phyloP scores from a whole-genome alignment of 1,140 invertebrate species.

The Leptinotarsa texana region DNA sequence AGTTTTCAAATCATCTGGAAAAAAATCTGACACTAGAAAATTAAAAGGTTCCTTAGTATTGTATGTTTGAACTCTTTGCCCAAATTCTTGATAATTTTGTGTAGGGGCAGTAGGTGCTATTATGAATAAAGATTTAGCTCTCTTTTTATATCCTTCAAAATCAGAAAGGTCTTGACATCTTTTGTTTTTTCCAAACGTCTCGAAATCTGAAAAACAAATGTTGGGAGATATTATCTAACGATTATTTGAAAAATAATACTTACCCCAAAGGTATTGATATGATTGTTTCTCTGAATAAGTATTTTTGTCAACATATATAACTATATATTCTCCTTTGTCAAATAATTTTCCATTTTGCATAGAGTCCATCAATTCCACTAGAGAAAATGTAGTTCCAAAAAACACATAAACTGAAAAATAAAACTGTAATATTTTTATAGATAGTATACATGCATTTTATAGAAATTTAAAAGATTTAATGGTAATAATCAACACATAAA shows the following conservation, averaged over 20 bases:
- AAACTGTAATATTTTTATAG: constrained; percentile 12
- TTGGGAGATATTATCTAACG: background rate
- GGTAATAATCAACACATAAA: background rate
- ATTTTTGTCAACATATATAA: constrained; percentile 92
- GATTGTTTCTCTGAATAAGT: constrained; percentile 77
- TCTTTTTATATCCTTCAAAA: constrained; percentile 67
- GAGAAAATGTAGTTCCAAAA: constrained; percentile 75
- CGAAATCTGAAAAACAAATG: constrained; percentile 55
- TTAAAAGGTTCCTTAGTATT: constrained; percentile 77
- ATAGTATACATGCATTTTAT: too few relatives aligned
- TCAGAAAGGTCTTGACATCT: constrained; percentile 64
- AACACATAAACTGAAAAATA: constrained; percentile 84
- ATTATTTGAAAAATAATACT: constrained; percentile 57
- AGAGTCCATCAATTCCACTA: constrained; percentile 87
- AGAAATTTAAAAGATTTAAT: too few relatives aligned
- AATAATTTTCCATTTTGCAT: constrained; percentile 87
- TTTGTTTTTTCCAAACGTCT: constrained; percentile 61
- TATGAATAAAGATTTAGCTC: constrained; percentile 80
- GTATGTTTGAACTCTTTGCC: constrained; percentile 74
- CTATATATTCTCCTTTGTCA: constrained; percentile 90
- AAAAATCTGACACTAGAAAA: constrained; percentile 66
- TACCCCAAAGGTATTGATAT: constrained; percentile 86
- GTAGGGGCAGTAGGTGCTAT: constrained; percentile 81
- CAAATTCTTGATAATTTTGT: constrained; percentile 75
- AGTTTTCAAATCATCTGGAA: constrained; percentile 59